Conservation (phyloP, 2,113 vertebrate genomes). For the Platysternon megacephalum region DNA sequence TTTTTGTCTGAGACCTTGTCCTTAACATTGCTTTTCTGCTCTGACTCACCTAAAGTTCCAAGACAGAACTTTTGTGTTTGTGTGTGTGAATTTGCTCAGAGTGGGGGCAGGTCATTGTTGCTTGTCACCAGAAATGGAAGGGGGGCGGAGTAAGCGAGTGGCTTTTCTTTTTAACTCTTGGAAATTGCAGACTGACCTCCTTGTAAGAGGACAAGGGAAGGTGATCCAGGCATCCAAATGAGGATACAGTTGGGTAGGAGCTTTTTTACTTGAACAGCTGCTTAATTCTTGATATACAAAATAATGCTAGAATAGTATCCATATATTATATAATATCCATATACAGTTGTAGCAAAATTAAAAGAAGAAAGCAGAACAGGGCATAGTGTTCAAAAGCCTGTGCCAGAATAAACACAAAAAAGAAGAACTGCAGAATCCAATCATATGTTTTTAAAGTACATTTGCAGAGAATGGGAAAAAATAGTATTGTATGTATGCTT, state of each 20-base stretch:
- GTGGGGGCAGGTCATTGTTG: neutral
- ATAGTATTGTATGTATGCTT: neutral
- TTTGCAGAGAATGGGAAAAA: neutral
- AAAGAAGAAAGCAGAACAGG: neutral
- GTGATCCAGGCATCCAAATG: neutral
- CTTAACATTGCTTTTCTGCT: neutral
- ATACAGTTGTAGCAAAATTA: neutral
- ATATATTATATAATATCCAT: accelerated
- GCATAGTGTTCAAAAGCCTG: neutral
- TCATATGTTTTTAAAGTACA: neutral
- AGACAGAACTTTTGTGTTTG: neutral
- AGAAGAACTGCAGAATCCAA: neutral
- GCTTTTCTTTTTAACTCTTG: neutral
- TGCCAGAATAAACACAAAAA: neutral
- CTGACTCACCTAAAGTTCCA: neutral
- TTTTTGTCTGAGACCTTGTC: neutral
- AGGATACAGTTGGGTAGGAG: neutral
- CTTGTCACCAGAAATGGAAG: neutral
- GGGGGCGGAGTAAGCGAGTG: neutral
- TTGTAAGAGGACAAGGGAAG: neutral
- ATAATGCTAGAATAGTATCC: neutral
- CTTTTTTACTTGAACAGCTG: neutral
- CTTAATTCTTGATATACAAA: neutral
- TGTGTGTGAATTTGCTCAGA: neutral
- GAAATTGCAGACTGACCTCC: neutral